A percentile compares a stretch with the other conserved stretches of the same genome.
These are phyloP conservation scores for Nebria brevicollis DNA, from an alignment of 2,888 invertebrate species.

Conservation along the genomic window DNA sequence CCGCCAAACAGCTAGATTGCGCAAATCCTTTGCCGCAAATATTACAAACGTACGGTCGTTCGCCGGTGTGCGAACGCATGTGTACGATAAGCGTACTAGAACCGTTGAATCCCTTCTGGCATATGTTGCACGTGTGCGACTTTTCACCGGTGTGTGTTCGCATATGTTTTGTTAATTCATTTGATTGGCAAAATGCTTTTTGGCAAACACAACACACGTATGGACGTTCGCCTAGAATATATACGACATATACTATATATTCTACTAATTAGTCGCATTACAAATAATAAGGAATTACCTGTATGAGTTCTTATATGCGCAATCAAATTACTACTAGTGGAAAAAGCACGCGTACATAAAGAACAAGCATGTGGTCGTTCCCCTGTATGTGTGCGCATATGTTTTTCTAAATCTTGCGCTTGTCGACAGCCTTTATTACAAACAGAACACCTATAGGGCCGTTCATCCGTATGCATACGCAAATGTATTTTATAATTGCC, in stretches of 20 bases:
- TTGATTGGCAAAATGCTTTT: conserved; percentile 63
- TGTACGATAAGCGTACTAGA: conserved; percentile 61
- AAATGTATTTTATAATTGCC: conserved; percentile 63
- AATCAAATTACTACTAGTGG: conserved; percentile 64
- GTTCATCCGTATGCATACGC: conserved; percentile 58
- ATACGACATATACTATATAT: too few relatives aligned
- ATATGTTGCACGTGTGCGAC: conserved; percentile 63
- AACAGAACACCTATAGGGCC: conserved; percentile 57
- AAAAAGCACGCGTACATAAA: conserved; percentile 63
- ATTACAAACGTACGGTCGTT: conserved; percentile 58
- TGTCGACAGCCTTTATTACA: conserved; percentile 64
- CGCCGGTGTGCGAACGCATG: conserved; percentile 60
- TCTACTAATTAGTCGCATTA: too few relatives aligned
- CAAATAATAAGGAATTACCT: conserved; percentile 45
- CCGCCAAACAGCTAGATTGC: conserved; percentile 61
- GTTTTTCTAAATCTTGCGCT: conserved; percentile 64
- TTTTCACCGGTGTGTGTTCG: conserved; percentile 64
- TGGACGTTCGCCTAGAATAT: conserved; percentile 53
- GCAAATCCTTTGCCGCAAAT: conserved; percentile 60
- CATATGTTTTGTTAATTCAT: conserved; percentile 63
- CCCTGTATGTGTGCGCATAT: conserved; percentile 64
- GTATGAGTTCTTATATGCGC: conserved; percentile 64
- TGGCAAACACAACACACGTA: conserved; percentile 63
- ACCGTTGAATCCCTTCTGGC: conserved; percentile 60
- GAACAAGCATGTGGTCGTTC: conserved; percentile 63